phyloP scores from a whole-genome alignment of 1,140 invertebrate species.

The Listronotus bonariensis region DNA sequence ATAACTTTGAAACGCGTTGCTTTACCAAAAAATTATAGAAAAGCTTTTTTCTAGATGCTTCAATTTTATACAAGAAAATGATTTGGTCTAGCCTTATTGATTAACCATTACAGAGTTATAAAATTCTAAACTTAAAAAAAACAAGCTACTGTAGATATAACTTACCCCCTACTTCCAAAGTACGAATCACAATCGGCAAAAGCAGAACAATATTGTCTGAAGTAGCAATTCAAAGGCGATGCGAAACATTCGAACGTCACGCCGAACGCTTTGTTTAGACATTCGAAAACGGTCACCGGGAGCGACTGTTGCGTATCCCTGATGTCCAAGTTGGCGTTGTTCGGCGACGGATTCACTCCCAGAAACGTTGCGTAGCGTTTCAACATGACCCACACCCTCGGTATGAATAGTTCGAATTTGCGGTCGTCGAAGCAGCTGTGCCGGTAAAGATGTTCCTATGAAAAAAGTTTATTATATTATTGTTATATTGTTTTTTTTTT shows the following conservation, averaged over 20 bases:
- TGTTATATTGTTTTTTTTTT: no score
- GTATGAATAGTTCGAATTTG: constrained; percentile 92
- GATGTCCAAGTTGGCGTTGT: constrained; percentile 68
- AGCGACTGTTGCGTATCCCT: constrained; percentile 85
- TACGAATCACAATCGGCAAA: constrained; percentile 96
- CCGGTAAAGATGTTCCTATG: constrained; percentile 90
- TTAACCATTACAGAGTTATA: no score
- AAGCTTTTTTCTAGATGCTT: no score
- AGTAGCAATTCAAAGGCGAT: constrained; percentile 95
- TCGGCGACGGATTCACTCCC: constrained; percentile 57
- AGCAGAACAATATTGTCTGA: constrained; percentile 93
- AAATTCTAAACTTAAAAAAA: no score
- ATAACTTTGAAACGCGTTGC: no score
- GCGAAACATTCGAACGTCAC: constrained; percentile 98
- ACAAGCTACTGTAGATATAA: no score
- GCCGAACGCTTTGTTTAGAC: constrained; percentile 87
- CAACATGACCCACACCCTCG: constrained; percentile 90
- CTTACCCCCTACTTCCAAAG: constrained; percentile 92
- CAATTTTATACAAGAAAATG: no score
- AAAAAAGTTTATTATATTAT: constrained; percentile 38
- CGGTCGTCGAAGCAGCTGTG: constrained; percentile 95
- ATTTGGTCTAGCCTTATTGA: no score
- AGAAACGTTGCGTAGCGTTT: constrained; percentile 88
- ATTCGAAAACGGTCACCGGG: constrained; percentile 91
- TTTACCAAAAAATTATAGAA: no score